phyloP scores from a whole-genome alignment of 2,113 vertebrate species.

The Equus przewalskii region DNA sequence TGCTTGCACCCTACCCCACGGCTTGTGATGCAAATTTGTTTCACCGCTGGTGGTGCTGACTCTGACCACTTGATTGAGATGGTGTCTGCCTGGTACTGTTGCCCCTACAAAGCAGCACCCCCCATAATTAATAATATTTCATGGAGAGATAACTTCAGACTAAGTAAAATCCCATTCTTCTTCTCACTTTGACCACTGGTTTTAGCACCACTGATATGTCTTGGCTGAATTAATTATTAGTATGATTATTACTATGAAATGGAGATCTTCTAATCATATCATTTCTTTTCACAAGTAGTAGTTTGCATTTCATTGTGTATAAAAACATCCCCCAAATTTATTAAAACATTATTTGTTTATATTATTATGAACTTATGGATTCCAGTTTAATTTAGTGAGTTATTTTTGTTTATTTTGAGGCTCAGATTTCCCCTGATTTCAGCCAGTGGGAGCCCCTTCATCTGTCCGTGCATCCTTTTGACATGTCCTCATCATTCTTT shows the following conservation, averaged over 20 bases:
- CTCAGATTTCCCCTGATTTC: background rate
- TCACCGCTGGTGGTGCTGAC: background rate
- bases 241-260: background rate
- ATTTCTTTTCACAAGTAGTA: background rate
- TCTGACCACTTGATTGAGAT: background rate
- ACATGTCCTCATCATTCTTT: background rate
- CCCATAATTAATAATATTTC: background rate
- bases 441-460: background rate
- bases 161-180: background rate
- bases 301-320: background rate
- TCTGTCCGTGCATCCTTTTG: background rate
- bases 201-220: background rate
- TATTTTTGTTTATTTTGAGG: background rate
- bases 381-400: background rate
- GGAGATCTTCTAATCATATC: background rate
- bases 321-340: background rate
- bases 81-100: background rate
- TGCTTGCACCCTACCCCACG: too few relatives aligned
- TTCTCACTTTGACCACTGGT: background rate
- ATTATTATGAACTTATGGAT: background rate
- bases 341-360: background rate
- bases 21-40: background rate
- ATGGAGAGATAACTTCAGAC: background rate
- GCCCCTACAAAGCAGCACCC: background rate
- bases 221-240: background rate